Conservation (phyloP, 2,888 invertebrate genomes). For the Scrobipalpa atriplicella region DNA sequence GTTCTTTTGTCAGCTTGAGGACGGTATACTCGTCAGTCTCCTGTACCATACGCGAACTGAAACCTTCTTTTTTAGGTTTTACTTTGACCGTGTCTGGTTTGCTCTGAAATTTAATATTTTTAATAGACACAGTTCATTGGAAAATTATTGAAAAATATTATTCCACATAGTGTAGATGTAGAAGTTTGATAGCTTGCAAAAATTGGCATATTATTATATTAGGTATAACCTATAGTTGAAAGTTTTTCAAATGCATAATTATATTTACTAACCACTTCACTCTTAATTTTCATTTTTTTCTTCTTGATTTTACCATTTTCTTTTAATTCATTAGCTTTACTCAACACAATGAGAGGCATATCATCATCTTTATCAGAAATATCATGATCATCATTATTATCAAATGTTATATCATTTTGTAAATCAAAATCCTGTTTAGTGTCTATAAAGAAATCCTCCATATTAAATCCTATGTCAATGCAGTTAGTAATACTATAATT, state of each 20-base stretch:
- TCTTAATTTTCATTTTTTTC: slow-evolving; percentile 29
- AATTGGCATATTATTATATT: no score
- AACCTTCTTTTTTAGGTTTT: slow-evolving; percentile 52
- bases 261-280: not conserved
- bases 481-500: not conserved
- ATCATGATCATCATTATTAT: slow-evolving; percentile 34
- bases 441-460: slow-evolving; percentile 6
- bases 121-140: no score
- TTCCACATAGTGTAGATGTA: no score
- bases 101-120: not conserved
- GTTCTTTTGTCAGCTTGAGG: slow-evolving; percentile 67
- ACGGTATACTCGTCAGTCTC: slow-evolving; percentile 74
- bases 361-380: slow-evolving; percentile 44
- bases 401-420: slow-evolving; percentile 26
- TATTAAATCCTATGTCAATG: not conserved
- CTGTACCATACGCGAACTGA: slow-evolving; percentile 73
- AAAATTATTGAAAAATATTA: no score
- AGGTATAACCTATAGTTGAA: no score
- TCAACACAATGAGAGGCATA: slow-evolving; percentile 45
- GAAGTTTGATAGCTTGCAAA: no score
- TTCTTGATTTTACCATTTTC: slow-evolving; percentile 28
- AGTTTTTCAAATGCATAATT: no score
- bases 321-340: slow-evolving; percentile 32
- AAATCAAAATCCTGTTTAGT: not conserved
- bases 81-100: slow-evolving; percentile 31